Percentiles rank a stretch among this genome's conserved stretches.
Conservation (phyloP, 2,888 invertebrate species). For the Caenorhabditis sulstoni region DNA sequence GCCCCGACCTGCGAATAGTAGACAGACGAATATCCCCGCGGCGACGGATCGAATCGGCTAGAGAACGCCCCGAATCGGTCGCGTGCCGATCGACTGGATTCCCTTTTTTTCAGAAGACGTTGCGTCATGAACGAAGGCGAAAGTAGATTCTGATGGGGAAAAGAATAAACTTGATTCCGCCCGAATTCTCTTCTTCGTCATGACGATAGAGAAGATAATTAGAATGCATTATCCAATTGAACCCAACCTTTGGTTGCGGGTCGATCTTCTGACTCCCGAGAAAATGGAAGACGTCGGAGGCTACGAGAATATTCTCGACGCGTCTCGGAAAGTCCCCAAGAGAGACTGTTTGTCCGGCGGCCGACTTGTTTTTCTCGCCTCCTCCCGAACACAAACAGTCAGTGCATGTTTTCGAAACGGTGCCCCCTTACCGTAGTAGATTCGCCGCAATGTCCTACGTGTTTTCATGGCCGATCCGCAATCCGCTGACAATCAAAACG, state of each 20-base stretch:
- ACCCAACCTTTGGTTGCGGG: constrained; percentile 10
- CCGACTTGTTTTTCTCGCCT: neutral
- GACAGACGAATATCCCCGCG: no score
- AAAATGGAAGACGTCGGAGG: neutral
- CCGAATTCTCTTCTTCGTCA: neutral
- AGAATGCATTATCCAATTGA: constrained; percentile 43
- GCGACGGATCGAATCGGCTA: no score
- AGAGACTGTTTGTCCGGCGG: neutral
- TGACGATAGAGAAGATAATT: constrained; percentile 20
- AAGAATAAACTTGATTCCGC: constrained; percentile 26
- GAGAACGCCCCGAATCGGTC: constrained; percentile 23
- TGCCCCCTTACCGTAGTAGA: no score
- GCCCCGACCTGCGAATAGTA: constrained; percentile 38
- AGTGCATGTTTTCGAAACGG: no score
- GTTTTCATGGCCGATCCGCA: no score
- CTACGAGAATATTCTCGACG: neutral
- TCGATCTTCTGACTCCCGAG: constrained; percentile 40
- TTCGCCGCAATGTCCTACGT: no score
- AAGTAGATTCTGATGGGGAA: constrained; percentile 12
- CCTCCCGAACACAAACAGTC: neutral
- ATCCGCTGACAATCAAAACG: no score
- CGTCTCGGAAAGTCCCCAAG: neutral
- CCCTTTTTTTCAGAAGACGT: constrained; percentile 20
- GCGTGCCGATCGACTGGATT: constrained; percentile 30
- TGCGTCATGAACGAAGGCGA: constrained; percentile 31